Evolutionary conservation across 2,888 invertebrate species (phyloP).

Genomic region (Heliconius charithonia): DNA sequence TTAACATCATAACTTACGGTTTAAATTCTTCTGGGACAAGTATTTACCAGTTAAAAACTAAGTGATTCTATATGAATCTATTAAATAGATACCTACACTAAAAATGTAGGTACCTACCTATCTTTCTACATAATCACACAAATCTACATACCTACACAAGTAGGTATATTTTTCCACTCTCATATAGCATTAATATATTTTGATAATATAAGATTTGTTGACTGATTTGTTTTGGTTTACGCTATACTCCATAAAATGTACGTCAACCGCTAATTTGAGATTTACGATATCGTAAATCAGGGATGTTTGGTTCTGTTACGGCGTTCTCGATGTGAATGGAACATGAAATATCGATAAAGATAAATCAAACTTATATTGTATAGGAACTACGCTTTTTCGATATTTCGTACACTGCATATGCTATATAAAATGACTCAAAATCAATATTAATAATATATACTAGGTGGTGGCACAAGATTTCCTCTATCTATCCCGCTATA

Average conservation of each 20-base stretch:
- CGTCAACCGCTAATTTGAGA: conserved; percentile 71
- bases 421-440: neutral
- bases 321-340: conserved; percentile 38
- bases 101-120: neutral
- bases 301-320: conserved; percentile 65
- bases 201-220: conserved; percentile 59
- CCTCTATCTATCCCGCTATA: no score
- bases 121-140: neutral
- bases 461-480: no score
- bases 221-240: conserved; percentile 74
- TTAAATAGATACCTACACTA: neutral
- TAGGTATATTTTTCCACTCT: neutral
- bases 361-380: conserved; percentile 32
- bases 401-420: conserved; percentile 4
- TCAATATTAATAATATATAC: no score
- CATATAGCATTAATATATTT: conserved; percentile 47
- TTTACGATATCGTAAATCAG: conserved; percentile 73
- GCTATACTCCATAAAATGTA: conserved; percentile 62
- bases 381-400: conserved; percentile 9
- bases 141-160: neutral
- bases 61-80: no score
- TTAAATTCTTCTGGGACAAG: no score
- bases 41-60: no score
- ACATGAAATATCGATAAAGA: conserved; percentile 34
- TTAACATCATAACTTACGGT: no score